phyloP scores from a whole-genome alignment of 2,113 vertebrate species.

The Pangasianodon hypophthalmus region DNA sequence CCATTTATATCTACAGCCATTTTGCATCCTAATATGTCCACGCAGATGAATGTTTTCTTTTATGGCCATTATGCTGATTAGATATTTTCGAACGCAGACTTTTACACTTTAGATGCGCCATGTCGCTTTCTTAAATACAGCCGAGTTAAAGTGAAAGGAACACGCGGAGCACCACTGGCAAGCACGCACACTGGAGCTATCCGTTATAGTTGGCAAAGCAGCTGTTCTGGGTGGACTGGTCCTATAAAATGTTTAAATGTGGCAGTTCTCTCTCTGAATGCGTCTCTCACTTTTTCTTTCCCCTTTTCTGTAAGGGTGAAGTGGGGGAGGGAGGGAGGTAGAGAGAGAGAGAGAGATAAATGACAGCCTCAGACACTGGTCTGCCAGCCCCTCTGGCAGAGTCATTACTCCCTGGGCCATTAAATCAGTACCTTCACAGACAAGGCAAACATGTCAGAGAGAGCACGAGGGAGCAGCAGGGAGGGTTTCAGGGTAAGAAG shows the following conservation, averaged over 20 bases:
- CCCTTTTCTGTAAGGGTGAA: conserved; percentile 28
- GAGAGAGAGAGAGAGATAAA: conserved; percentile 65
- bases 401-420: conserved; percentile 75
- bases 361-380: conserved; percentile 73
- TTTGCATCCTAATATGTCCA: not conserved
- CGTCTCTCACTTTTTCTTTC: conserved; percentile 29
- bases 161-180: conserved; percentile 37
- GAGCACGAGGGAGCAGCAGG: conserved; percentile 42
- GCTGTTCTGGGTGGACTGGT: conserved; percentile 68
- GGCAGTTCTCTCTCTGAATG: conserved; percentile 7
- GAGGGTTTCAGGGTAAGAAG: not conserved
- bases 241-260: conserved; percentile 67
- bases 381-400: conserved; percentile 77
- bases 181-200: conserved; percentile 60
- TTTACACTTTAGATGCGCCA: conserved; percentile 69
- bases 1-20: not conserved
- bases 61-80: not conserved
- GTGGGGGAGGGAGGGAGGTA: conserved; percentile 29
- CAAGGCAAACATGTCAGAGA: conserved; percentile 76
- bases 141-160: conserved; percentile 44
- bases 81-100: conserved; percentile 41
- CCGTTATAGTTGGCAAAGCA: conserved; percentile 72
- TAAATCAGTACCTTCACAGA: conserved; percentile 79
- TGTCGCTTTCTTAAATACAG: conserved; percentile 47
- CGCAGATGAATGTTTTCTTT: not conserved